Evolutionary conservation across 92 coral and sea anemone genomes (phyloP), one percentile per base, ranked within the genome.

Genomic region (Actinernus sp.): DNA sequence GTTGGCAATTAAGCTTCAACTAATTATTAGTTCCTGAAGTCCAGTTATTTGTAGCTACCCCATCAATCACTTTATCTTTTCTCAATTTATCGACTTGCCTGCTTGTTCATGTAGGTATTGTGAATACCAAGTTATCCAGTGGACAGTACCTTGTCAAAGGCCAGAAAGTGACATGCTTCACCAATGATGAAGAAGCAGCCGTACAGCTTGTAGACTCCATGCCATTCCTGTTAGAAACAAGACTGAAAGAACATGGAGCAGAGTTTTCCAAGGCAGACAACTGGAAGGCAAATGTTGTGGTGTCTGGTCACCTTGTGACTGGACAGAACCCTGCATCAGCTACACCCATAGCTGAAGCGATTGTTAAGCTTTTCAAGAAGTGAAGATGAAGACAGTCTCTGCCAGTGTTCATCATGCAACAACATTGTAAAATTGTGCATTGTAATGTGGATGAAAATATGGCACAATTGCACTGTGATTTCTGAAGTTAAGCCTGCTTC

Each of bases 321-420:
- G 98, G 98, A 31, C 98, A 93, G 72, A 93, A 93, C 31, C 98
- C 98, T 6, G 88, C 83, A 6, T 93, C 98, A 18, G 97, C 98
- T 14, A 78, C 98, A 28, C 91, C 87, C 26, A 65, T 90, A 23
- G 85, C 86, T 3, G 86, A 93, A 65, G 74, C 64, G 30, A 69
- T 93, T 44, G 97, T 90, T 36, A 36, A 36, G 41, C 41, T 36
- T n/a, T n/a, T 7, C 41, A 36, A 36, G 14, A 36, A 36, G 41
- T 14, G 41, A 36, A 36, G 41, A 14, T 7, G n/a, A n/a, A n/a
- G n/a, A n/a, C n/a, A n/a, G n/a, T n/a, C n/a, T n/a, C n/a, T n/a
- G n/a, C n/a, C n/a, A n/a, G n/a, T n/a, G n/a, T n/a, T n/a, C n/a
- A n/a, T n/a, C n/a, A n/a, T n/a, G n/a, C n/a, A n/a, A n/a, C n/a